Evolutionary conservation across 2,113 vertebrate genomes (phyloP).

Genomic region (Zootoca vivipara): DNA sequence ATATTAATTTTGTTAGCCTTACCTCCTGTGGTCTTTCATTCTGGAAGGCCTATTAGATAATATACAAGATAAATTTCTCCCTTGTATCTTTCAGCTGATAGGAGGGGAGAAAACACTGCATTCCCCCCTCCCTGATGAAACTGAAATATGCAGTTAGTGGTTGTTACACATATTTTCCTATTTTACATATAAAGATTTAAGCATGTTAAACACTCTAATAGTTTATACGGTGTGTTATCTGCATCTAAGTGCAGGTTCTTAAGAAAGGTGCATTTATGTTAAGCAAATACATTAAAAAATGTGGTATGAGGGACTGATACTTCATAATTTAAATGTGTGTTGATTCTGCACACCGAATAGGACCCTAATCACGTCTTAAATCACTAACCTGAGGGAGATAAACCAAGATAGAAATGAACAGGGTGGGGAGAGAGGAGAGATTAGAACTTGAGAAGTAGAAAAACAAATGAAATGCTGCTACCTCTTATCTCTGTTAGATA

Average conservation of each 20-base stretch:
- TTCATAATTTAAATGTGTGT: conserved; percentile 11
- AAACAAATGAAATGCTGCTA: not conserved
- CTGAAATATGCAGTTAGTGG: conserved; percentile 67
- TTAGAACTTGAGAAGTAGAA: not conserved
- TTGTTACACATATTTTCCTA: conserved; percentile 45
- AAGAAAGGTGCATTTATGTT: conserved; percentile 51
- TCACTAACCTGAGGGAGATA: conserved; percentile 12
- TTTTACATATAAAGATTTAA: conserved; percentile 70
- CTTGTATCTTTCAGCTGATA: conserved; percentile 74
- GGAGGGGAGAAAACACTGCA: conserved; percentile 50
- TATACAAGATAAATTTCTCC: conserved; percentile 82
- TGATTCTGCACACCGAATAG: not conserved
- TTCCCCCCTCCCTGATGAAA: conserved; percentile 77
- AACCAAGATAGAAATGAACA: not conserved
- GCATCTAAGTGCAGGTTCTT: conserved; percentile 48
- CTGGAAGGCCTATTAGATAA: conserved; percentile 90
- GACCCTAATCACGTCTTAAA: not conserved
- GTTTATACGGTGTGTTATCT: conserved; percentile 62
- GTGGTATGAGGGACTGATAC: conserved; percentile 8
- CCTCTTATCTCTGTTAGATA: not conserved
- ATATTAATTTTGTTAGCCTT: conserved; percentile 99
- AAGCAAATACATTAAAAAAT: conserved; percentile 41
- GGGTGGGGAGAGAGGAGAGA: too few relatives aligned
- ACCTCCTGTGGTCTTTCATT: conserved; percentile 92
- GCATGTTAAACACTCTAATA: conserved; percentile 46